These are phyloP conservation scores for Podocnemis expansa DNA, from an alignment of 2,113 vertebrate species.

Conservation along the genomic window DNA sequence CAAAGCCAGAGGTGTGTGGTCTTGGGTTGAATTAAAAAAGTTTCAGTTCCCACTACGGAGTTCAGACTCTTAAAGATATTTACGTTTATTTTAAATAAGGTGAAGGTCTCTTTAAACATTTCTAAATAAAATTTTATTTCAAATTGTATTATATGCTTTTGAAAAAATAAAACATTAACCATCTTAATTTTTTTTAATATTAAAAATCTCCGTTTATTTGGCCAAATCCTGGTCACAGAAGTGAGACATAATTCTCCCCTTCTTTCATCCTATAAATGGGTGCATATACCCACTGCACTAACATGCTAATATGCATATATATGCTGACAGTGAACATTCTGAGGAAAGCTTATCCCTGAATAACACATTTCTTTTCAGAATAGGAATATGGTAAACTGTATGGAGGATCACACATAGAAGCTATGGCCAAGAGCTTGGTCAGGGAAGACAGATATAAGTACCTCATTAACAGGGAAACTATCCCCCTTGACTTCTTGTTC, in stretches of 20 bases:
- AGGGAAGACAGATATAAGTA: not conserved
- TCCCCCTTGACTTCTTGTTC: not conserved
- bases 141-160: not conserved
- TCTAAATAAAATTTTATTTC: not conserved
- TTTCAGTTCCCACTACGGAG: not conserved
- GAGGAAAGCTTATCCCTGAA: not conserved
- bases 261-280: not conserved
- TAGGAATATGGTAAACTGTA: not conserved
- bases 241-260: not conserved
- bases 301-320: not conserved
- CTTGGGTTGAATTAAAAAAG: not conserved
- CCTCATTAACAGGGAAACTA: rapidly evolving
- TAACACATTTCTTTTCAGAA: not conserved
- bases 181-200: not conserved
- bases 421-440: not conserved
- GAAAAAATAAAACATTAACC: not conserved
- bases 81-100: not conserved
- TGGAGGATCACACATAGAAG: rapidly evolving
- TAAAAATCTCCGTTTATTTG: not conserved
- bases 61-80: not conserved
- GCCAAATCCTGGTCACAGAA: not conserved
- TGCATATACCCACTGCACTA: not conserved
- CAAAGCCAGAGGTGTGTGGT: not conserved
- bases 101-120: not conserved
- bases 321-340: not conserved